Evolutionary conservation across 2,113 vertebrate genomes (phyloP).

Genomic region (Sebastes fasciatus): DNA sequence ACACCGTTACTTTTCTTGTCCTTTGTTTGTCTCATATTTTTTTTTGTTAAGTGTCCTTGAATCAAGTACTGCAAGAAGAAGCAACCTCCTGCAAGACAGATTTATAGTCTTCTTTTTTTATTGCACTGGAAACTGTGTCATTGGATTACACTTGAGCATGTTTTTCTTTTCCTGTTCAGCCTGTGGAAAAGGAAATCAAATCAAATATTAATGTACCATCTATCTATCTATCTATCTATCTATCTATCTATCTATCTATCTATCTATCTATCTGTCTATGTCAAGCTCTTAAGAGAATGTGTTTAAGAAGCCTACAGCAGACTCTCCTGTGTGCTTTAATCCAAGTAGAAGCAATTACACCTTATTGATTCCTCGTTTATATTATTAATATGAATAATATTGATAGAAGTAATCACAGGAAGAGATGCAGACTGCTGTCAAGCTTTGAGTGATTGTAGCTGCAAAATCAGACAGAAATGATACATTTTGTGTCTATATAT

Average conservation of each 20-base stretch:
- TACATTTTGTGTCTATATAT: neutral
- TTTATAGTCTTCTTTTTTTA: constrained; percentile 1
- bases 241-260: neutral
- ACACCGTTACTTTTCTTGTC: neutral
- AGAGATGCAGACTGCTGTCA: neutral
- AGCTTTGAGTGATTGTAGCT: neutral
- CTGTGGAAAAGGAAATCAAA: neutral
- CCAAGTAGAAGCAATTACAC: neutral
- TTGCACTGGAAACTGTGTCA: neutral
- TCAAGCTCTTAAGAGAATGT: neutral
- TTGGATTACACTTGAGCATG: neutral
- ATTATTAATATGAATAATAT: neutral
- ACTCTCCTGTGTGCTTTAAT: neutral
- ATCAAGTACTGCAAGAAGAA: neutral
- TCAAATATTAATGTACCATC: neutral
- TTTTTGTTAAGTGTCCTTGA: constrained; percentile 11
- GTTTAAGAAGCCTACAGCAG: neutral
- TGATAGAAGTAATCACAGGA: neutral
- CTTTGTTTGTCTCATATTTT: neutral
- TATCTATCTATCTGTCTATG: too few relatives aligned
- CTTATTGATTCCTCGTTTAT: neutral
- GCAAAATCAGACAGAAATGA: neutral
- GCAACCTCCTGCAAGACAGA: neutral
- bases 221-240: constrained; percentile 11
- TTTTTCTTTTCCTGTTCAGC: neutral